phyloP scores from a whole-genome alignment of 2,888 invertebrate species.

The Melanostoma scalare region DNA sequence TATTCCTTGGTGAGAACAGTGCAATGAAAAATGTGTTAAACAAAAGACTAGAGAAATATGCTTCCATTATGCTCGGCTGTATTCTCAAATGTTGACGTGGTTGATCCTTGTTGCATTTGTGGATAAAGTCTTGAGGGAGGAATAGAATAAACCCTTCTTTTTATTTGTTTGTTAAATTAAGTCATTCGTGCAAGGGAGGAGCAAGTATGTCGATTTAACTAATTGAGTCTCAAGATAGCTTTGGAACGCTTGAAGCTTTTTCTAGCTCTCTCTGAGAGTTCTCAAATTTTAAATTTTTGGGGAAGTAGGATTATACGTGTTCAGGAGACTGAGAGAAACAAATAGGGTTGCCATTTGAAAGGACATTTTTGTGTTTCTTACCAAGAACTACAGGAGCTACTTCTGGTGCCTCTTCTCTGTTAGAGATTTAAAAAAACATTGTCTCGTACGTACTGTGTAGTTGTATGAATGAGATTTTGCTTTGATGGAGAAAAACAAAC shows the following conservation, averaged over 20 bases:
- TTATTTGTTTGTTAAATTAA: conserved; percentile 24
- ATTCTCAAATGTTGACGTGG: conserved; percentile 58
- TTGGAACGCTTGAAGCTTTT: conserved; percentile 37
- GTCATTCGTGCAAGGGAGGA: conserved; percentile 50
- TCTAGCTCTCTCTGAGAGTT: conserved; percentile 3
- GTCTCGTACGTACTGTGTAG: too few species aligned
- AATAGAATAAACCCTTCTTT: background rate
- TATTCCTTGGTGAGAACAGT: conserved; percentile 29
- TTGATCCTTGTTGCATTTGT: conserved; percentile 43
- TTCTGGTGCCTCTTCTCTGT: too few species aligned
- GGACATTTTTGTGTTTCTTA: too few species aligned
- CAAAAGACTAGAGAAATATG: conserved; percentile 39
- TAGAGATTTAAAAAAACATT: too few species aligned
- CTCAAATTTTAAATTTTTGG: background rate
- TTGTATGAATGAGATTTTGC: too few species aligned
- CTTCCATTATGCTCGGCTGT: conserved; percentile 16
- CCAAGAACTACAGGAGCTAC: too few species aligned
- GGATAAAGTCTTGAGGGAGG: conserved; percentile 6
- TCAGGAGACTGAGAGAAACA: background rate
- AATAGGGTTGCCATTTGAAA: conserved; percentile 20
- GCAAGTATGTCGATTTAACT: conserved; percentile 28
- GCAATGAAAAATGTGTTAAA: conserved; percentile 34
- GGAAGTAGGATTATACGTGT: conserved; percentile 1
- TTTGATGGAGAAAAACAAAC: too few species aligned
- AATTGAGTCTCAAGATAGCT: conserved; percentile 43